Percentiles rank a stretch among this genome's conserved stretches.
Conservation (phyloP, 2,113 vertebrate species). For the Oncorhynchus clarkii region DNA sequence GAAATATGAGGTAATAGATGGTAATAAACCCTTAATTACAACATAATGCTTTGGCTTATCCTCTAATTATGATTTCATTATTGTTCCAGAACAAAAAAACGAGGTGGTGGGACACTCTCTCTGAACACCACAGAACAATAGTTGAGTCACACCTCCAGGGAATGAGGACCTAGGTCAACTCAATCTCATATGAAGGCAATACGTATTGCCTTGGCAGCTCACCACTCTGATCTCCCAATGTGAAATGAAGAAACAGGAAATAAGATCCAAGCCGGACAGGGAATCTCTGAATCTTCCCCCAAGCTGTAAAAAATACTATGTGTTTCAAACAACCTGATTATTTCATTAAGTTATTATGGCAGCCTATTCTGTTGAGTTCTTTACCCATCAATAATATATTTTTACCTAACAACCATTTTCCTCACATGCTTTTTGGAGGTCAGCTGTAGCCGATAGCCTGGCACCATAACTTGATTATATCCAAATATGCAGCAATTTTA, state of each 20-base stretch:
- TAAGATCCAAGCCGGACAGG: not conserved
- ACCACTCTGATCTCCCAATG: slow-evolving; percentile 51
- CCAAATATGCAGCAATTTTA: not conserved
- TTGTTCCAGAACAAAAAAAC: not conserved
- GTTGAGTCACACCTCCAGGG: slow-evolving; percentile 17
- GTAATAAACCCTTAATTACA: no score
- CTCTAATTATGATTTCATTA: not conserved
- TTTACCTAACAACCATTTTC: not conserved
- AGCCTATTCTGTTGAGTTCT: not conserved
- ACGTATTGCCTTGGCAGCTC: slow-evolving; percentile 51
- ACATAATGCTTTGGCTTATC: not conserved
- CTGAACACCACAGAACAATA: slow-evolving; percentile 27
- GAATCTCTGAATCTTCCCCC: not conserved
- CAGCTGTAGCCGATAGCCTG: not conserved
- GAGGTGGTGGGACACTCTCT: not conserved
- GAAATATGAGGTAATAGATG: no score
- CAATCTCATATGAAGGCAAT: slow-evolving; percentile 21
- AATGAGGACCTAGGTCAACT: slow-evolving; percentile 37
- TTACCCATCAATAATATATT: not conserved
- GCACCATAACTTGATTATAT: not conserved
- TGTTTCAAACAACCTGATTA: not conserved
- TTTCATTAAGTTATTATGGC: not conserved
- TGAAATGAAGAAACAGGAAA: slow-evolving; percentile 37
- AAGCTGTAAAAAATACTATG: not conserved
- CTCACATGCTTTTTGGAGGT: not conserved